phyloP scores from a whole-genome alignment of 2,113 vertebrate genomes.

The Amphiprion ocellaris region DNA sequence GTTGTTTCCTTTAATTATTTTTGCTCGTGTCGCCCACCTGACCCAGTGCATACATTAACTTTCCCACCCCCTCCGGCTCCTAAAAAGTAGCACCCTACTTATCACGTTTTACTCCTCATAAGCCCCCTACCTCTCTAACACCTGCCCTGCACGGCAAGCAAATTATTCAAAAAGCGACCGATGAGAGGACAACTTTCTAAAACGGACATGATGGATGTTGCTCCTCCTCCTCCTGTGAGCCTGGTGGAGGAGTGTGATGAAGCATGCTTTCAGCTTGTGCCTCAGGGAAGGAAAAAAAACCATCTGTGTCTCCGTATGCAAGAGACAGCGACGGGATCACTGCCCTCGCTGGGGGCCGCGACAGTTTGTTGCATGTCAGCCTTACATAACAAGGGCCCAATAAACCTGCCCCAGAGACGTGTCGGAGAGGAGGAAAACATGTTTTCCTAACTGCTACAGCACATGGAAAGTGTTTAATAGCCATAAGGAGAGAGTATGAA shows the following conservation, averaged over 20 bases:
- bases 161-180: slow-evolving; percentile 19
- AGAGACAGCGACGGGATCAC: slow-evolving; percentile 42
- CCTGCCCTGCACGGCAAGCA: slow-evolving; percentile 16
- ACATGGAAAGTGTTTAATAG: slow-evolving; percentile 5
- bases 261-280: slow-evolving; percentile 57
- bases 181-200: slow-evolving; percentile 30
- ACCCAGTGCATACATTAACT: background rate
- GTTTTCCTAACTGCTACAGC: slow-evolving; percentile 20
- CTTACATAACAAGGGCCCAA: slow-evolving; percentile 47
- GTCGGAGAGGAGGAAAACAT: slow-evolving; percentile 32
- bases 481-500: background rate
- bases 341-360: slow-evolving; percentile 38
- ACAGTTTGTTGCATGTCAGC: slow-evolving; percentile 61
- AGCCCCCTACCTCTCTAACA: background rate
- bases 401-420: slow-evolving; percentile 54
- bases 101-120: slow-evolving; percentile 1
- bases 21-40: background rate
- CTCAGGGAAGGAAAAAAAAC: slow-evolving; percentile 60
- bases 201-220: slow-evolving; percentile 25
- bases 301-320: slow-evolving; percentile 62
- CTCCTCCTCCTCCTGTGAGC: slow-evolving; percentile 37
- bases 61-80: background rate
- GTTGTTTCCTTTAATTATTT: background rate
- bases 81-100: background rate
- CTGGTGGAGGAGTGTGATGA: slow-evolving; percentile 43